Evolutionary conservation across 2,888 invertebrate genomes (phyloP), one percentile per base, ranked within the genome.

Genomic region (Drosophila macrospina): DNA sequence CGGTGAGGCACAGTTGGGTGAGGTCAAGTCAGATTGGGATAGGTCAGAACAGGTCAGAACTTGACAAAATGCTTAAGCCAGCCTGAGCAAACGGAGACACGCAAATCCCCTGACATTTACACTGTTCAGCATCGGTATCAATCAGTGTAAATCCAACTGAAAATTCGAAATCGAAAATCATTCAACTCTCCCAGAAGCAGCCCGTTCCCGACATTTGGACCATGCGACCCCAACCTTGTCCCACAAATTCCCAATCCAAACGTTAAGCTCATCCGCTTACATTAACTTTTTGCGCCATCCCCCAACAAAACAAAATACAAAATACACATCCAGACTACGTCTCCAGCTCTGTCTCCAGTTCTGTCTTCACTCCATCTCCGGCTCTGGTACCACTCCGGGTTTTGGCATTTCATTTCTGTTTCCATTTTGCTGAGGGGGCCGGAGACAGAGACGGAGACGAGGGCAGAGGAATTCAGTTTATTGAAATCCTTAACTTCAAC

Each of bases 261-360:
- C 34, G 11, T 36, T 70, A 61, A 76, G 57, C 76, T 74, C 65
- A 74, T 76, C 77, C 71, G 74, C 71, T 74, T 74, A 70, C 71
- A 76, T 65, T 70, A 56, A 70, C 60, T 69, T 72, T 63, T 57
- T 54, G 41, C 73, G 26, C 45, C 65, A 59, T 55, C 7, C 41
- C 34, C 51, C 45, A 26, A 36, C 15, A 59, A 50, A 50, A 45
- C 51, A 52, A 56, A 32, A 61, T 54, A 20, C 51, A 39, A 41
- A 44, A 52, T 52, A 44, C 36, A 37, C 28, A 54, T 36, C 15
- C 42, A 32, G 32, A 16, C 26, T 10, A n/a, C 11, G 32, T 16
- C 30, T 39, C 44, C 44, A 1, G 15, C 56, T 36, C 45, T 32
- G 2, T 15, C 11, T 1, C 24, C 8, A 2, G 24, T 7, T 34